Evolutionary conservation across 2,113 vertebrate genomes (phyloP).

Genomic region (Phainopepla nitens): DNA sequence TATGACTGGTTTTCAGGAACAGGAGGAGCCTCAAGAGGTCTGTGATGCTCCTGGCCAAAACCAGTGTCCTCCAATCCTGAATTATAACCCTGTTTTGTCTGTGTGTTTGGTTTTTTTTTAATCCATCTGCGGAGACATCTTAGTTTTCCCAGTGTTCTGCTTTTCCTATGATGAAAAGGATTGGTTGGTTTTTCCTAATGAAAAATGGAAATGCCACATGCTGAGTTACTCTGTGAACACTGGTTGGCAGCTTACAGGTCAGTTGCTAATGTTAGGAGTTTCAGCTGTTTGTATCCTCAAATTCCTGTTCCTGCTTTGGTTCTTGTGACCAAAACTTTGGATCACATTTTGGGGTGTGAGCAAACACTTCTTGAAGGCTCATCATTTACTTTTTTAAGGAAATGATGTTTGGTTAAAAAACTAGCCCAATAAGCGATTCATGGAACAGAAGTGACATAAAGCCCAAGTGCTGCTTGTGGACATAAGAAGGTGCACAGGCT

Average conservation of each 20-base stretch:
- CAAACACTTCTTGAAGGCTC: neutral
- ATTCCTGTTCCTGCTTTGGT: neutral
- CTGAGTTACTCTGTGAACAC: neutral
- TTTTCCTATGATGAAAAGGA: neutral
- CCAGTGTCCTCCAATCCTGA: neutral
- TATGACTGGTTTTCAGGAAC: neutral
- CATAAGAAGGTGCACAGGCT: neutral
- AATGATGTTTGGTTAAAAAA: neutral
- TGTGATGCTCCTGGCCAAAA: neutral
- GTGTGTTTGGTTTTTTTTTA: no score
- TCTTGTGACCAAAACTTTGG: neutral
- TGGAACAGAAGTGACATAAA: neutral
- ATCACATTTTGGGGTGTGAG: neutral
- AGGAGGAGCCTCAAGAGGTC: neutral
- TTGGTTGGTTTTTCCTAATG: neutral
- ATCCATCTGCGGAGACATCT: neutral
- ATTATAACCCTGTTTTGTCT: neutral
- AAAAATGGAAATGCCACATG: neutral
- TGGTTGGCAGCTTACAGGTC: neutral
- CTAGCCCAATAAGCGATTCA: neutral
- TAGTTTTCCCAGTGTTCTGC: neutral
- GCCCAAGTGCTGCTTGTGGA: neutral
- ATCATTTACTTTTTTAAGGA: neutral
- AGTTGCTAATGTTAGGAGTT: neutral
- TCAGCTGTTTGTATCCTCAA: neutral